These are phyloP conservation scores for Oceanodroma tethys DNA, from an alignment of 2,113 vertebrate species.

Conservation along the genomic window DNA sequence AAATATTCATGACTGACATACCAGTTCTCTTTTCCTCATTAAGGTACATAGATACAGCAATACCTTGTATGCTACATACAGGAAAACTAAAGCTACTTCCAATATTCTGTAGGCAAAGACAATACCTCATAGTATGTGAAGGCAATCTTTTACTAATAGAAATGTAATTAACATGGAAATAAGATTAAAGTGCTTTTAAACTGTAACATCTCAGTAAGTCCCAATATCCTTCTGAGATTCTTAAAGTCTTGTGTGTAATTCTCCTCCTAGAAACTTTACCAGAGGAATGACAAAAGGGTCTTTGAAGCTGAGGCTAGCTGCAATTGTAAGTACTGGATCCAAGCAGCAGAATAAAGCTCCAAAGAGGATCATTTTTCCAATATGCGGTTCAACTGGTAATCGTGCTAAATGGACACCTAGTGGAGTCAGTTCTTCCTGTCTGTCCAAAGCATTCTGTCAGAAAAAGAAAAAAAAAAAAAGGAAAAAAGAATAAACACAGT, in stretches of 20 bases:
- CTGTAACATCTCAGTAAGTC: background rate
- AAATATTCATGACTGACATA: background rate
- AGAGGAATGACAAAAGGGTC: constrained; percentile 97
- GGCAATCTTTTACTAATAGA: background rate
- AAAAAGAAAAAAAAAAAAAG: background rate
- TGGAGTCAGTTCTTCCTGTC: constrained; percentile 87
- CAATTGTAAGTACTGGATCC: constrained; percentile 93
- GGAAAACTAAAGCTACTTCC: background rate
- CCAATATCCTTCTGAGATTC: background rate
- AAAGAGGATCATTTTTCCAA: constrained; percentile 97
- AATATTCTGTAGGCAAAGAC: background rate
- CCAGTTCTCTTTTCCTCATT: background rate
- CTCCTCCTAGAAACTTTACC: constrained; percentile 70
- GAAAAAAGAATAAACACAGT: fast-evolving
- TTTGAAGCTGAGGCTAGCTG: constrained; percentile 98
- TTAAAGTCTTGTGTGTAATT: background rate
- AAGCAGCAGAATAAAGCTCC: constrained; percentile 93
- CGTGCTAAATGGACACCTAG: constrained; percentile 92
- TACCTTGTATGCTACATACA: background rate
- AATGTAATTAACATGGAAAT: background rate
- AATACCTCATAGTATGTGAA: background rate
- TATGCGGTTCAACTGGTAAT: constrained; percentile 94
- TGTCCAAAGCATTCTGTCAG: constrained; percentile 90
- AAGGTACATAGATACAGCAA: background rate
- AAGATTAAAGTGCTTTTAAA: background rate